A percentile compares a stretch with the other conserved stretches of the same genome.
phyloP scores from a whole-genome alignment of 2,888 invertebrate species.

The Allolobophora icterica region DNA sequence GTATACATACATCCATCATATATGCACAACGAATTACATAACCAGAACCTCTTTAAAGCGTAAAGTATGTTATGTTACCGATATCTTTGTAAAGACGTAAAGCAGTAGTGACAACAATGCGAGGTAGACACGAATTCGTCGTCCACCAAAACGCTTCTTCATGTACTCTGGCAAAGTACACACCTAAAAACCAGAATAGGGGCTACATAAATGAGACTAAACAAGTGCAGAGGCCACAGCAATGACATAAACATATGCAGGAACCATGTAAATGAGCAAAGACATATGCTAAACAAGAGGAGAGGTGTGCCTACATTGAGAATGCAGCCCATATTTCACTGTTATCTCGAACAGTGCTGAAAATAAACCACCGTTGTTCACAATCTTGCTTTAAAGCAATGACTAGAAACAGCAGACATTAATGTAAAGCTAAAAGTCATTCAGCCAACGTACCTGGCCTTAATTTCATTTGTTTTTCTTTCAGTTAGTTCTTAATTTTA shows the following conservation, averaged over 20 bases:
- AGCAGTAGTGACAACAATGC: constrained; percentile 64
- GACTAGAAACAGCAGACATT: not conserved
- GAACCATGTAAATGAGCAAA: not conserved
- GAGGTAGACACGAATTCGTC: constrained; percentile 62
- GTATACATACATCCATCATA: not conserved
- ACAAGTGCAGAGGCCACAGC: not conserved
- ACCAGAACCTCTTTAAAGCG: not conserved
- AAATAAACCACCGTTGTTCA: not conserved
- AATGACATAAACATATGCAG: not conserved
- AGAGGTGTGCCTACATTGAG: not conserved
- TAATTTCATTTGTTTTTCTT: too few relatives aligned
- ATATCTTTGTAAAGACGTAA: constrained; percentile 67
- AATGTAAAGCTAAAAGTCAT: not conserved
- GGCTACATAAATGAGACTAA: constrained; percentile 12
- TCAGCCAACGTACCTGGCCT: too few relatives aligned
- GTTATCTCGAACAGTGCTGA: not conserved
- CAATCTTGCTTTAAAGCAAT: not conserved
- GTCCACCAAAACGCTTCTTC: constrained; percentile 65
- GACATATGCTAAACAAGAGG: not conserved
- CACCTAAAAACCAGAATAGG: constrained; percentile 53
- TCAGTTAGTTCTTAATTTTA: too few relatives aligned
- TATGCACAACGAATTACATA: constrained; percentile 1
- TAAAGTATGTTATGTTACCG: constrained; percentile 56
- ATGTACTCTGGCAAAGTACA: constrained; percentile 66
- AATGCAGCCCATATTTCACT: not conserved